Percentiles rank a stretch among this genome's conserved stretches.
Evolutionary conservation across 2,113 vertebrate species (phyloP).

Genomic region (Oreochromis tanganicae): DNA sequence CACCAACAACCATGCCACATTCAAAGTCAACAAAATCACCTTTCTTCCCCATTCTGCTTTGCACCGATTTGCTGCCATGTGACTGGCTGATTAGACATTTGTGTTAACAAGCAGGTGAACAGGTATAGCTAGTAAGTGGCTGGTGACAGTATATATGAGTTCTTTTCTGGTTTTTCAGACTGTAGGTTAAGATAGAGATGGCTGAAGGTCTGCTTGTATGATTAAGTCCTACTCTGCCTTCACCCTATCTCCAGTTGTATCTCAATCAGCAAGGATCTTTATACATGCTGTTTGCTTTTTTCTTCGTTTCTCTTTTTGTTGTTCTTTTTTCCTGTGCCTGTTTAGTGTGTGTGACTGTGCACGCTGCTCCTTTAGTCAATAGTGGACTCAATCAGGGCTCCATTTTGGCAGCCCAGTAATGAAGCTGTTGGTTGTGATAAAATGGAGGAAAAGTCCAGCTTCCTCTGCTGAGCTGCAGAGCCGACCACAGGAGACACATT

Average conservation of each 20-base stretch:
- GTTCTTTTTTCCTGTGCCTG: neutral
- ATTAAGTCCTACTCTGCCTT: neutral
- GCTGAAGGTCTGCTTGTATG: neutral
- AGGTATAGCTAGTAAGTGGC: neutral
- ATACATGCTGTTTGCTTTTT: neutral
- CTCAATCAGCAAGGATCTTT: neutral
- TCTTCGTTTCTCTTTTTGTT: neutral
- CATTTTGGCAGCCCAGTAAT: conserved; percentile 69
- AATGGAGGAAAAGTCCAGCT: conserved; percentile 69
- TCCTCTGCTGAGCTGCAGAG: conserved; percentile 32
- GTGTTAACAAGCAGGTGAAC: neutral
- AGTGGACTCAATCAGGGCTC: conserved; percentile 55
- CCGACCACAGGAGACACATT: conserved; percentile 42
- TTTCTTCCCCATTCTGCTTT: neutral
- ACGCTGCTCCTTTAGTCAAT: conserved; percentile 59
- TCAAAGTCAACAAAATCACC: neutral
- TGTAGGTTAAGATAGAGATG: neutral
- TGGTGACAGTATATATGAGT: neutral
- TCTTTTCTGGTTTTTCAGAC: neutral
- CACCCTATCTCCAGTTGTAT: neutral
- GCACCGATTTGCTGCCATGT: neutral
- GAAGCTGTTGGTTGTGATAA: conserved; percentile 65
- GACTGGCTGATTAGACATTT: neutral
- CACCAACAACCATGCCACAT: neutral
- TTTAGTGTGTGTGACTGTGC: neutral